Percentiles rank a stretch among this genome's conserved stretches.
Evolutionary conservation across 1,140 invertebrate genomes (phyloP).

Genomic region (Coenobita brevimanus): DNA sequence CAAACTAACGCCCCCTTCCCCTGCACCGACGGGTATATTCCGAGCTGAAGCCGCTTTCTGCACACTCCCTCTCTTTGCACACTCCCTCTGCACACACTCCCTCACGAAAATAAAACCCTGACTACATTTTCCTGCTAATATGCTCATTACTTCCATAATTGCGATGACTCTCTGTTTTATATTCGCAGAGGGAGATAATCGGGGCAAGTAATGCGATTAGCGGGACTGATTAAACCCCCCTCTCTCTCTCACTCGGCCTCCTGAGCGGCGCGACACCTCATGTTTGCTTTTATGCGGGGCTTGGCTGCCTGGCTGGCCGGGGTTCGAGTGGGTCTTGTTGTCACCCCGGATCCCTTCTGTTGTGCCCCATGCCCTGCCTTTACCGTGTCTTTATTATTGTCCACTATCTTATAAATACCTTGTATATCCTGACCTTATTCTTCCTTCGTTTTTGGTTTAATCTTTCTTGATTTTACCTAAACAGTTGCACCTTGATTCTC

Average conservation of each 20-base stretch:
- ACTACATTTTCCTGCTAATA: constrained; percentile 62
- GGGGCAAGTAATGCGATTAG: constrained; percentile 61
- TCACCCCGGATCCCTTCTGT: too few relatives aligned
- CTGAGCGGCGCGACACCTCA: constrained; percentile 25
- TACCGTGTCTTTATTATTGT: too few relatives aligned
- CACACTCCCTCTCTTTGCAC: background rate
- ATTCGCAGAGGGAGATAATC: constrained; percentile 65
- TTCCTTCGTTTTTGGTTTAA: too few relatives aligned
- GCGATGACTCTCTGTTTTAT: constrained; percentile 66
- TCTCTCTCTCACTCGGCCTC: constrained; percentile 31
- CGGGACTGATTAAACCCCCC: constrained; percentile 55
- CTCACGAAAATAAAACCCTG: constrained; percentile 54
- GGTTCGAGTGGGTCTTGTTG: background rate
- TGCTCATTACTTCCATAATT: constrained; percentile 62
- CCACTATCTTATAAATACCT: too few relatives aligned
- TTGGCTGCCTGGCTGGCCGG: background rate
- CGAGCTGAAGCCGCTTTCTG: background rate
- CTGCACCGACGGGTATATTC: background rate
- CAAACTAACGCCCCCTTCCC: constrained; percentile 13
- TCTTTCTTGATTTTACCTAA: too few relatives aligned
- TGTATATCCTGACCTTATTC: too few relatives aligned
- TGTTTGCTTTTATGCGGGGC: constrained; percentile 42
- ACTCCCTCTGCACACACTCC: constrained; percentile 1
- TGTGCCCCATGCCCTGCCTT: too few relatives aligned
- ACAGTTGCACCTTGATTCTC: too few relatives aligned